These are phyloP conservation scores for Microctenopoma lineatum DNA, from an alignment of 2,797 vertebrate species.

Conservation along the genomic window DNA sequence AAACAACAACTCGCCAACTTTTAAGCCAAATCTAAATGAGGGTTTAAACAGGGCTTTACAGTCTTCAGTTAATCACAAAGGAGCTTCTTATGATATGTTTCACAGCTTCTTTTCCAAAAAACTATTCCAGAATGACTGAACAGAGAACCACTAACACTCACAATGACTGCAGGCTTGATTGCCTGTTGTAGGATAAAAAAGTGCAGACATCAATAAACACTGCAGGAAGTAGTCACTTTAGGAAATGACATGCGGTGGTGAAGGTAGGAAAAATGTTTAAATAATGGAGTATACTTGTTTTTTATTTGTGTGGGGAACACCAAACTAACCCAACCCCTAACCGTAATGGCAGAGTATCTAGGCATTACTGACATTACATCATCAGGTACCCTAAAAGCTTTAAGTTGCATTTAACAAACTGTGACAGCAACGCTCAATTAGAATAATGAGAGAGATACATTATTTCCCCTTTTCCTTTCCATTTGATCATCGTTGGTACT, in stretches of 20 bases:
- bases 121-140: neutral
- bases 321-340: too few relatives aligned
- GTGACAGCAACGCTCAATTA: conserved; percentile 11
- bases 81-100: neutral
- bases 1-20: neutral
- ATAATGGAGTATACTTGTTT: conserved; percentile 4
- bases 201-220: neutral
- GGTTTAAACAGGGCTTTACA: neutral
- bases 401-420: conserved; percentile 11
- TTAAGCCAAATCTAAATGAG: neutral
- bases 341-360: neutral
- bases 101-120: neutral
- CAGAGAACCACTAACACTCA: conserved; percentile 1
- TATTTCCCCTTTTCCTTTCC: too few relatives aligned
- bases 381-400: neutral
- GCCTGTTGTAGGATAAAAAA: neutral
- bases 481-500: too few relatives aligned
- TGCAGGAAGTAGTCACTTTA: conserved; percentile 14
- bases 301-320: too few relatives aligned
- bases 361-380: neutral
- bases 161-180: conserved; percentile 1
- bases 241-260: conserved; percentile 8
- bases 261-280: conserved; percentile 15
- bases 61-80: conserved; percentile 8
- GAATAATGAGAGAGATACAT: neutral